Base-by-base conservation (phyloP, 2,888 invertebrate species). In the Campoplex nolae region DNA sequence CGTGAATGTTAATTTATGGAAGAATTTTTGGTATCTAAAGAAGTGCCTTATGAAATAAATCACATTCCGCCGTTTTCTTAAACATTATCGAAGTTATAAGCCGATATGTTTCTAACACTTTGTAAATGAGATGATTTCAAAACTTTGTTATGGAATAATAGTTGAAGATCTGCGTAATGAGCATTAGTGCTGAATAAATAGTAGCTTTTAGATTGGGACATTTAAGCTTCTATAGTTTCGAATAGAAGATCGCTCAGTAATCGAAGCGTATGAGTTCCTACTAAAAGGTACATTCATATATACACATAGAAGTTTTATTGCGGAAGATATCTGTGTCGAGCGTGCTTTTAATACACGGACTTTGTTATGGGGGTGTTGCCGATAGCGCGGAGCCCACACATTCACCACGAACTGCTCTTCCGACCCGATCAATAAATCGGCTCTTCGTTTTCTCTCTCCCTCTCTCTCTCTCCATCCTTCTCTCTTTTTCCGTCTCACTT, bases 401-500 rank as follows among this genome's bases (percentile, higher is more conserved):
- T 56, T 56, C 76, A 68, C 81, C 81, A 82, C 84, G 78, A 82
- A 84, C 87, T 77, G 84, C 74, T 84, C 84, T 75, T 78, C 23
- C 56, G 74, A 75, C 51, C 68, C 80, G 84, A 84, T 84, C 77
- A 77, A 86, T 86, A 80, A 81, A 84, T 86, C 84, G 77, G 84
- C 84, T 85, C 88, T 87, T 86, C 85, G 74, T 87, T 84, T 67
- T 87, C 89, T 86, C 86, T 84, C 89, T 86, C 86, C 83, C 89
- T 84, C 88, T 89, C 89, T 89, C 90, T 88, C 87, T 88, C 71
- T 89, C 87, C 84, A 78, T 73, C 81, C 77, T 38, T 83, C 86
- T 86, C 90, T 90, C 89, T 90, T 11, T 54, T 73, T 76, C 58
- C 65, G 74, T 83, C 74, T 67, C 68, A 38, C 71, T 81, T 58